phyloP scores from a whole-genome alignment of 2,113 vertebrate species.

The Scopus umbretta region DNA sequence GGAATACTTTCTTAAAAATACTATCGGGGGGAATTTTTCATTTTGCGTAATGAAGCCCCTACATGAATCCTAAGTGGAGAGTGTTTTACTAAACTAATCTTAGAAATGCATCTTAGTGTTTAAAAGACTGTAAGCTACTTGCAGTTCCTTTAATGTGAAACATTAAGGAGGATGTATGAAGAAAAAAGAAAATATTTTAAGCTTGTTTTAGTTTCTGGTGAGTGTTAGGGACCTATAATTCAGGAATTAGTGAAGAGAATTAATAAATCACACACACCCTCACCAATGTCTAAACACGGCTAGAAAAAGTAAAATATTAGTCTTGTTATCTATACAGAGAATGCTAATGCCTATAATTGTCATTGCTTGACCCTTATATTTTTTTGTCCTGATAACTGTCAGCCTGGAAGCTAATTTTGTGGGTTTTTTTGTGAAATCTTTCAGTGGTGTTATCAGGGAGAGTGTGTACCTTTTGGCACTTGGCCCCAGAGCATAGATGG shows the following conservation, averaged over 20 bases:
- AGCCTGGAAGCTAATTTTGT: slow-evolving; percentile 67
- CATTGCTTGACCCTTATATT: slow-evolving; percentile 59
- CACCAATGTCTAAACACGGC: slow-evolving; percentile 60
- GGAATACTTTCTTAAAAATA: slow-evolving; percentile 56
- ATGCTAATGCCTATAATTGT: slow-evolving; percentile 70
- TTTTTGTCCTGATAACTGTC: slow-evolving; percentile 64
- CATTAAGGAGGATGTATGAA: neutral
- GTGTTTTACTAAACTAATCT: slow-evolving; percentile 19
- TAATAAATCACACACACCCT: slow-evolving; percentile 57
- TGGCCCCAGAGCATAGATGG: slow-evolving; percentile 94
- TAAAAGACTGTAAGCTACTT: slow-evolving; percentile 46
- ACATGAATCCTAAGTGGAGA: slow-evolving; percentile 17
- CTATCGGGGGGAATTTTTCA: slow-evolving; percentile 36
- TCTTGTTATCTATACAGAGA: slow-evolving; percentile 59
- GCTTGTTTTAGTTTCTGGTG: slow-evolving; percentile 20
- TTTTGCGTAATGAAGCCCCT: slow-evolving; percentile 48
- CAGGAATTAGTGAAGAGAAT: slow-evolving; percentile 49
- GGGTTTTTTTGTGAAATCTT: slow-evolving; percentile 68
- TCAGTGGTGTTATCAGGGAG: slow-evolving; percentile 98
- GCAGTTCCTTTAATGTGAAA: slow-evolving; percentile 42
- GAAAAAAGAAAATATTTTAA: neutral
- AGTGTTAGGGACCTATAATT: slow-evolving; percentile 46
- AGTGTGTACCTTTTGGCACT: slow-evolving; percentile 92
- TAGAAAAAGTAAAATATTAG: slow-evolving; percentile 55
- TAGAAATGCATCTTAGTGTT: slow-evolving; percentile 24